Evolutionary conservation across 2,113 vertebrate species (phyloP).

Genomic region (Castor canadensis): DNA sequence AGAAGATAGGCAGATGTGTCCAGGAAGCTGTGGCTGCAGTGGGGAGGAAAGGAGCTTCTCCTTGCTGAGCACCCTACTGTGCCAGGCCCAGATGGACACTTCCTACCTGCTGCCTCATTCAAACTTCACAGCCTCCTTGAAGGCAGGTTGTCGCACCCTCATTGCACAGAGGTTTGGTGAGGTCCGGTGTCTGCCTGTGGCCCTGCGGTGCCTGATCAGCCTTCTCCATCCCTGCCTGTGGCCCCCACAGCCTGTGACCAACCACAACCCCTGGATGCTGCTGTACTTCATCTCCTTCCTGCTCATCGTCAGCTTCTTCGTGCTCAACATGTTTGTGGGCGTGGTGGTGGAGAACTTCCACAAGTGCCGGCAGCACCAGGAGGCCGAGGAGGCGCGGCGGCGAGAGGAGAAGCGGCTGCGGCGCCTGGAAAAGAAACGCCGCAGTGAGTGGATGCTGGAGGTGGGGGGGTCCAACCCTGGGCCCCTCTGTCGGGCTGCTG

Average conservation of each 20-base stretch:
- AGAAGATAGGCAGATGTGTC: background rate
- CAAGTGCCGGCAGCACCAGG: slow-evolving; percentile 98
- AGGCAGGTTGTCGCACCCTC: background rate
- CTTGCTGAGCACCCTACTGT: background rate
- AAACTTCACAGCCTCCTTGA: background rate
- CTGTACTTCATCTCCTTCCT: slow-evolving; percentile 99
- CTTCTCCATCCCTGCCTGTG: background rate
- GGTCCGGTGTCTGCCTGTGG: rapidly evolving
- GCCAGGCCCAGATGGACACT: background rate
- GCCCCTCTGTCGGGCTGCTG: background rate
- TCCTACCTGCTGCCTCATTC: too few relatives aligned
- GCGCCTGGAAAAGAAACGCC: slow-evolving; percentile 96
- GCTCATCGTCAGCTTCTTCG: slow-evolving; percentile 99
- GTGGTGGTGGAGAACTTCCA: slow-evolving; percentile 99
- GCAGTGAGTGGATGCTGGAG: slow-evolving; percentile 88
- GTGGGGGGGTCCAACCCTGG: slow-evolving; percentile 34
- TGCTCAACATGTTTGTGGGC: slow-evolving; percentile 99
- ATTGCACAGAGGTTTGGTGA: rapidly evolving
- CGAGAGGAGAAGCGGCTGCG: slow-evolving; percentile 94
- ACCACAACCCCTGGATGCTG: slow-evolving; percentile 99
- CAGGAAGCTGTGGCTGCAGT: background rate
- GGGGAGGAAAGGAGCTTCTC: background rate
- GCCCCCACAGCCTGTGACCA: slow-evolving; percentile 91
- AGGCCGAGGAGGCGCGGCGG: slow-evolving; percentile 95
- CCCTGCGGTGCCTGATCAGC: rapidly evolving